Base-by-base conservation (phyloP, 2,113 vertebrate genomes). In the Chaetodon trifascialis region DNA sequence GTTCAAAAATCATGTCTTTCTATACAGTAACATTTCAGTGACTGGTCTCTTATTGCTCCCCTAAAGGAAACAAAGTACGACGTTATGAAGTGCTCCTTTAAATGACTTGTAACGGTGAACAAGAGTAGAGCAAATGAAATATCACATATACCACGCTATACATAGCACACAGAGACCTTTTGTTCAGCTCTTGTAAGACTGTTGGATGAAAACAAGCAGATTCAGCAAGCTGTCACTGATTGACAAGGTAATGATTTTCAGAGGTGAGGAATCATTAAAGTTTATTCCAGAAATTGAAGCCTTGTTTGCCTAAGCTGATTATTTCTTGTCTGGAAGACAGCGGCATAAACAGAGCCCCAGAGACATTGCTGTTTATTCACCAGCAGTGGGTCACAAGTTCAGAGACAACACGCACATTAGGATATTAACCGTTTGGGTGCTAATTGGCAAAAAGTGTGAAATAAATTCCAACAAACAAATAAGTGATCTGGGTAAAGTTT, bases 281-380 rank as follows among this genome's bases (percentile, higher is more conserved):
- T 84, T 82, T 73, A 86, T 77, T 83, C 60, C 42, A 72, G 62
- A 69, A 70, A 81, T 5, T 65, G 63, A 78, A 64, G 66, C 55
- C 56, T 46, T 66, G 73, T 80, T 89, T 90, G 47, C 56, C 51
- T 49, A 74, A 86, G 75, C 1, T 83, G 69, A 89, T 84, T 90
- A 59, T 67, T 66, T 67, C 70, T 69, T 83, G 76, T 76, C 47
- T 75, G 56, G 51, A 56, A 70, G 56, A 77, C 3, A 1, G 10
- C 8, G 47, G 17, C 12, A 69, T 69, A 58, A 79, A 85, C 59
- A 64, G 23, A 67, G 55, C 55, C 63, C 36, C 19, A 12, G 36
- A 44, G 85, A 58, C 40, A 8, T 17, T 9, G 42, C 10, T 84
- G 47, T 52, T 79, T 76, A 65, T 54, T 40, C 55, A 34, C 34